Conservation (phyloP, 92 coral and sea anemone species). For the Actinernus sp. region DNA sequence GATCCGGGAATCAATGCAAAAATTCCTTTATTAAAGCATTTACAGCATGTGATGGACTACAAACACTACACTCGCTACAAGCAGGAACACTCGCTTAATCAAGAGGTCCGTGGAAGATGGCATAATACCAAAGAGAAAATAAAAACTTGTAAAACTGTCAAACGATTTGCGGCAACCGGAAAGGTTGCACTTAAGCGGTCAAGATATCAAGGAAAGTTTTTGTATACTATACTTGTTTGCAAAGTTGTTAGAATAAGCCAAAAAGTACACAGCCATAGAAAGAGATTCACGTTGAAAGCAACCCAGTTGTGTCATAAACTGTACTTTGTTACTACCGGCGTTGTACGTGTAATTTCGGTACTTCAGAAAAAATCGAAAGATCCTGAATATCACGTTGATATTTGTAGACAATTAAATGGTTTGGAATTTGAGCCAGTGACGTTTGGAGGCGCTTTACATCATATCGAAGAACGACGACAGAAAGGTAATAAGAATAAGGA, state of each 20-base stretch:
- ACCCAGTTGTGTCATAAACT: constrained; percentile 77
- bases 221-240: constrained; percentile 79
- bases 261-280: constrained; percentile 18
- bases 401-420: constrained; percentile 63
- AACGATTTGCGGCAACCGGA: constrained; percentile 74
- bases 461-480: neutral
- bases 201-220: constrained; percentile 22
- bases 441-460: constrained; percentile 24
- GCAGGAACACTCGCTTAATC: constrained; percentile 69
- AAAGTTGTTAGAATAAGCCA: constrained; percentile 65
- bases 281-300: constrained; percentile 8
- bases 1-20: neutral
- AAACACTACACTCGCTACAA: constrained; percentile 67
- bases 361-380: neutral
- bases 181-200: constrained; percentile 66
- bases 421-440: constrained; percentile 7
- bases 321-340: constrained; percentile 69
- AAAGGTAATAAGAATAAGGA: too few species aligned
- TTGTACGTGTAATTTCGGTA: constrained; percentile 43
- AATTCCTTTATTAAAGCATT: constrained; percentile 12
- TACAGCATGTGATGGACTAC: constrained; percentile 57
- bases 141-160: constrained; percentile 68
- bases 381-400: constrained; percentile 43
- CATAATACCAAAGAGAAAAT: constrained; percentile 64
- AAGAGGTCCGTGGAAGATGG: constrained; percentile 88